A percentile compares a stretch with the other conserved stretches of the same genome.
Evolutionary conservation across 2,797 vertebrate species (phyloP).

Genomic region (Sebastes taczanowskii): DNA sequence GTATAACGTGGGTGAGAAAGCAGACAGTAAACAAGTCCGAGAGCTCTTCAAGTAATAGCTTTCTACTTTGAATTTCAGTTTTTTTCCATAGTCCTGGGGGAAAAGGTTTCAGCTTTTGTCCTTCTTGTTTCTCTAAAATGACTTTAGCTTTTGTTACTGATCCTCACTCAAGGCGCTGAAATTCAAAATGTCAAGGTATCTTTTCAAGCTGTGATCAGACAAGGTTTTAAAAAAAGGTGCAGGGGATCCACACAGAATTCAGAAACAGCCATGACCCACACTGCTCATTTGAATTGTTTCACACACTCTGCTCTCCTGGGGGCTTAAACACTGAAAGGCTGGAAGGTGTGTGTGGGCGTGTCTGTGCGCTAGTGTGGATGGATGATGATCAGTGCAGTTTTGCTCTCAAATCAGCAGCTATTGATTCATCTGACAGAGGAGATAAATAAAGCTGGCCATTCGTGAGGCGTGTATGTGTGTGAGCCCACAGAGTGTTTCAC

Average conservation of each 20-base stretch:
- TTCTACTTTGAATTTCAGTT: conserved; percentile 9
- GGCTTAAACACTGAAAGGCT: not conserved
- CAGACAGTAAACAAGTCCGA: conserved; percentile 28
- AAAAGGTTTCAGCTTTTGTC: conserved; percentile 8
- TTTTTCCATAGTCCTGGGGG: not conserved
- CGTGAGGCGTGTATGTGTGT: not conserved
- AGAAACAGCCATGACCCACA: not conserved
- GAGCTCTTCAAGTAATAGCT: conserved; percentile 37
- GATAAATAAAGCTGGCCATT: conserved; percentile 69
- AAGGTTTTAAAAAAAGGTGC: not conserved
- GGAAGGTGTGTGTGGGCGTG: not conserved
- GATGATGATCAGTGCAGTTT: conserved; percentile 59
- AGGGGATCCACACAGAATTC: not conserved
- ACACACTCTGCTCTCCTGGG: not conserved
- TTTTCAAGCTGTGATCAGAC: conserved; percentile 23
- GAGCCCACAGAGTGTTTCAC: conserved; percentile 41
- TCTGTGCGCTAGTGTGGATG: not conserved
- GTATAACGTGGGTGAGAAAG: not conserved
- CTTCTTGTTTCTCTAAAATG: conserved; percentile 8
- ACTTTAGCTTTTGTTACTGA: conserved; percentile 29
- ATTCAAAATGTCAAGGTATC: conserved; percentile 37
- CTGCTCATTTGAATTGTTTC: conserved; percentile 19
- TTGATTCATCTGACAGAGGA: conserved; percentile 75
- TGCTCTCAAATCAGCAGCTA: conserved; percentile 75
- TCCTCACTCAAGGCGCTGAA: conserved; percentile 1